Evolutionary conservation across 2,888 invertebrate genomes (phyloP), one percentile per base, ranked within the genome.

Genomic region (Tryphoninae sp.): DNA sequence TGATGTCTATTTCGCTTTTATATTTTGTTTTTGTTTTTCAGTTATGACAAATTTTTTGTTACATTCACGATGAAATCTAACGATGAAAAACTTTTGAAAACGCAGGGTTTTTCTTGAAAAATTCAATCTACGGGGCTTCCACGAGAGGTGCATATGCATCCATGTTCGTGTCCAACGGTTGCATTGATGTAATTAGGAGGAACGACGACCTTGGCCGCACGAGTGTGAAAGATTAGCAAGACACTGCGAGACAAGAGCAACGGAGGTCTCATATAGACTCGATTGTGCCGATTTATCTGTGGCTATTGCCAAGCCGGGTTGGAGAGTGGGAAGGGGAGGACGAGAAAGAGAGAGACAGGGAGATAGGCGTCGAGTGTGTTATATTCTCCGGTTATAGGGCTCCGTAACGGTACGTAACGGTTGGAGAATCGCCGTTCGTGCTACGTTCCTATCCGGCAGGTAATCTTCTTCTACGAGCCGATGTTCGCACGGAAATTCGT

Each of bases 391-490:
- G 74, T 75, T 76, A 77, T 72, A 79, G 76, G 62, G 76, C 72
- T 82, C 75, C 40, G 62, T 88, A 89, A 89, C 89, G 87, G 89
- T 86, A 85, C 83, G 83, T 88, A 88, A 89, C 88, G 87, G 88
- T 87, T 84, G 84, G 84, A 80, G 85, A 88, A 88, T 88, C 85
- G 81, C 81, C 79, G 83, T 84, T 87, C 85, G 74, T 19, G 49
- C 55, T 55, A 45, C 55, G 53, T 53, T 61, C 62, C 49, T 59
- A 68, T 53, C 53, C 71, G 42, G 23, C 45, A 11, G 45, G 71
- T 23, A 71, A 71, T 71, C 71, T 45, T 59, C 55, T 69, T 69
- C 55, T 51, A n/a, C n/a, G 51, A 51, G 26, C 53, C 40, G 42
- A 26, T 42, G 3, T 16, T 59, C 49, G 45, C 49, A 23, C 71